Conservation (phyloP, 2,113 vertebrate species). For the Coptodon rendalli region DNA sequence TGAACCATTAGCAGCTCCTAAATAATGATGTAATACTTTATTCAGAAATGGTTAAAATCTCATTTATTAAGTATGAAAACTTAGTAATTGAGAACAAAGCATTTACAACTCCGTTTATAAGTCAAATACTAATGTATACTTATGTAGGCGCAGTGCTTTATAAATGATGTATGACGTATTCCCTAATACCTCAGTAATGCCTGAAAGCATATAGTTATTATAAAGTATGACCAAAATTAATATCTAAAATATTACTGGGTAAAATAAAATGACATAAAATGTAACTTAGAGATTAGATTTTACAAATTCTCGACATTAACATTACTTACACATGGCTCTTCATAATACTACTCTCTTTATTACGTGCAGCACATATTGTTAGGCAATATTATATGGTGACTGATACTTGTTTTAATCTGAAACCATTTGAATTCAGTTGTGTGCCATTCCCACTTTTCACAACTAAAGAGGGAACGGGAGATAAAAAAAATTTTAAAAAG, state of each 20-base stretch:
- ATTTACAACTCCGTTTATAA: neutral
- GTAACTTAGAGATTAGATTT: neutral
- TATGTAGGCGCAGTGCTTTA: neutral
- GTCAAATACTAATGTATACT: neutral
- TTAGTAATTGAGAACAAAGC: neutral
- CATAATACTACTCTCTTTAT: neutral
- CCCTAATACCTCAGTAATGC: neutral
- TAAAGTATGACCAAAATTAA: neutral
- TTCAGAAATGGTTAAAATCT: neutral
- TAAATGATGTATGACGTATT: neutral
- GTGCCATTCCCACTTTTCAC: neutral
- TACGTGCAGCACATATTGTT: neutral
- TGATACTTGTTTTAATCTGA: constrained; percentile 14
- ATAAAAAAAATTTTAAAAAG: neutral
- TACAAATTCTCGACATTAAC: neutral
- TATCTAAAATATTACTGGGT: neutral
- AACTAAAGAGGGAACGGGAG: constrained; percentile 36
- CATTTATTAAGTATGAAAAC: neutral
- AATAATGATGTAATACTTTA: neutral
- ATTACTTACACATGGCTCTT: neutral
- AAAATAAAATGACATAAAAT: neutral
- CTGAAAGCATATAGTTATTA: neutral
- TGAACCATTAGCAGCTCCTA: neutral
- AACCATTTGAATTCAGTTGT: constrained; percentile 23
- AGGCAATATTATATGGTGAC: neutral